These are phyloP conservation scores for Takifugu rubripes DNA, from an alignment of 2,797 vertebrate species.

Conservation along the genomic window DNA sequence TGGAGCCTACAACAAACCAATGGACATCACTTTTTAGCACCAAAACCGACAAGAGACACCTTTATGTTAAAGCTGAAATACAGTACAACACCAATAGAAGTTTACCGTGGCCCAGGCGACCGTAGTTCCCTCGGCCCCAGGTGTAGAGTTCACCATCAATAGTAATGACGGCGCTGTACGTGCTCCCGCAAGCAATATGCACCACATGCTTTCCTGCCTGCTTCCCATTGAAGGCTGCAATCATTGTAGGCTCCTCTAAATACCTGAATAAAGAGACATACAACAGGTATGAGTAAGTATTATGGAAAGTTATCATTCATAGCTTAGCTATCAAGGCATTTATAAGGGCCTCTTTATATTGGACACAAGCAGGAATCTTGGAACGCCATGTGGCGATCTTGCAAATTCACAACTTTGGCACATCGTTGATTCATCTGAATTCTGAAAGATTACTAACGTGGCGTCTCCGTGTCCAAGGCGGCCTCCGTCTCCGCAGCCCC, in stretches of 20 bases:
- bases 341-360: neutral
- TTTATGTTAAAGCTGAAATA: neutral
- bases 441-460: slow-evolving; percentile 68
- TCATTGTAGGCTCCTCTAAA: slow-evolving; percentile 90
- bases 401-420: no score
- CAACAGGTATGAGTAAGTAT: neutral
- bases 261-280: slow-evolving; percentile 72
- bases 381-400: no score
- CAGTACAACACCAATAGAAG: neutral
- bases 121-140: slow-evolving; percentile 96
- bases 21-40: neutral
- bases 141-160: slow-evolving; percentile 96
- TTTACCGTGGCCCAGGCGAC: slow-evolving; percentile 92
- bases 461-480: slow-evolving; percentile 96
- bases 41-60: neutral
- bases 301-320: no score
- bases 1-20: slow-evolving; percentile 80
- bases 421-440: slow-evolving; percentile 34
- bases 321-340: no score
- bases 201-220: slow-evolving; percentile 91
- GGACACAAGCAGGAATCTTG: neutral
- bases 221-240: slow-evolving; percentile 89
- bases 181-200: slow-evolving; percentile 93
- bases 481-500: slow-evolving; percentile 98
- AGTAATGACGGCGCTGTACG: slow-evolving; percentile 93